Percentiles rank a stretch among this genome's conserved stretches.
phyloP scores from a whole-genome alignment of 1,140 invertebrate species.

The Acromyrmex echinatior region DNA sequence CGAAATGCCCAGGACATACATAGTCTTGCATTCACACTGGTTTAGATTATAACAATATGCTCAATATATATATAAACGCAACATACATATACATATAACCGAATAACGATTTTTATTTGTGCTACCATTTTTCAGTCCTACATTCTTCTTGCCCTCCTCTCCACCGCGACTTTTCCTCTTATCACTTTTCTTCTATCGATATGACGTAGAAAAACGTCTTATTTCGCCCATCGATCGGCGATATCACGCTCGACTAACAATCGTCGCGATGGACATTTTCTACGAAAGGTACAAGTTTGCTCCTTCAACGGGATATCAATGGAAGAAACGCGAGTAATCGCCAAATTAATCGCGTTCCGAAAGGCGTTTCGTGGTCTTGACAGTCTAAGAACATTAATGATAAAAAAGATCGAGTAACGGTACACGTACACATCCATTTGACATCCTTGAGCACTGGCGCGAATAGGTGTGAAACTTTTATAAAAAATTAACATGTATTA shows the following conservation, averaged over 20 bases:
- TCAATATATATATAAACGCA: constrained; percentile 45
- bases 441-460: constrained; percentile 23
- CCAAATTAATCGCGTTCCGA: constrained; percentile 19
- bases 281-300: constrained; percentile 63
- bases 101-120: constrained; percentile 41
- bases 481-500: constrained; percentile 5
- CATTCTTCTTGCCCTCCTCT: neutral
- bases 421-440: constrained; percentile 7
- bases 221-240: constrained; percentile 7
- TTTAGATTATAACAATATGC: constrained; percentile 49
- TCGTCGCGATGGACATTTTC: constrained; percentile 41
- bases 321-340: constrained; percentile 58
- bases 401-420: constrained; percentile 32
- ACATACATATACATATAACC: constrained; percentile 41
- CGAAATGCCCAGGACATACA: neutral
- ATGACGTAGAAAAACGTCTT: neutral
- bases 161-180: neutral
- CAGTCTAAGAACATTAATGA: constrained; percentile 29
- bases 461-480: neutral
- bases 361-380: constrained; percentile 42
- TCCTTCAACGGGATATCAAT: constrained; percentile 58
- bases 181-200: neutral
- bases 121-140: constrained; percentile 22
- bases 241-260: constrained; percentile 42
- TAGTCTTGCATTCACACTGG: constrained; percentile 9